phyloP scores from a whole-genome alignment of 1,140 invertebrate species.

The Drosophila pseudoobscura region DNA sequence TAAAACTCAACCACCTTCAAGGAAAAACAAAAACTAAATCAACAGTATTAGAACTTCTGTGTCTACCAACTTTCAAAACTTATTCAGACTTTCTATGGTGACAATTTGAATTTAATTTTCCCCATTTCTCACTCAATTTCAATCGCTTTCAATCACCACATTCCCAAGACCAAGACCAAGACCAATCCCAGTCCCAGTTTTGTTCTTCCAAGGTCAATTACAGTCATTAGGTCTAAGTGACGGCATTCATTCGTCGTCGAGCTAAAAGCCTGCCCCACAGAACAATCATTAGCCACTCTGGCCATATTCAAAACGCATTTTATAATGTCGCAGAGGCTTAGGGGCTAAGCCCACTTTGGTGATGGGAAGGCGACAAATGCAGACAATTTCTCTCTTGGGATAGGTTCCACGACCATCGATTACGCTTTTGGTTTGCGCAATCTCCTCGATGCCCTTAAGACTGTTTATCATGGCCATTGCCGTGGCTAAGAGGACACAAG shows the following conservation, averaged over 20 bases:
- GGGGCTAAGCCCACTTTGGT: conserved; percentile 32
- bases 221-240: conserved; percentile 44
- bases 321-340: conserved; percentile 39
- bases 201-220: conserved; percentile 41
- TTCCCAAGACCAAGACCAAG: conserved; percentile 4
- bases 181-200: not conserved
- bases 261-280: conserved; percentile 33
- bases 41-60: too few relatives aligned
- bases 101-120: not conserved
- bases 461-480: conserved; percentile 60
- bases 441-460: conserved; percentile 39
- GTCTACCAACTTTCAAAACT: too few relatives aligned
- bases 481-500: conserved; percentile 42
- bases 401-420: conserved; percentile 36
- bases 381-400: conserved; percentile 14
- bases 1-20: too few relatives aligned
- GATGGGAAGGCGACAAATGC: conserved; percentile 26
- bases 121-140: conserved; percentile 31
- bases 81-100: not conserved
- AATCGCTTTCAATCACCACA: conserved; percentile 48
- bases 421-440: conserved; percentile 52
- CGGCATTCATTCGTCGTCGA: conserved; percentile 26
- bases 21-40: too few relatives aligned
- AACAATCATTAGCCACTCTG: conserved; percentile 46
- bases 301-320: conserved; percentile 53